These are phyloP conservation scores for Eonycteris spelaea DNA, from an alignment of 2,113 vertebrate species.

Conservation along the genomic window DNA sequence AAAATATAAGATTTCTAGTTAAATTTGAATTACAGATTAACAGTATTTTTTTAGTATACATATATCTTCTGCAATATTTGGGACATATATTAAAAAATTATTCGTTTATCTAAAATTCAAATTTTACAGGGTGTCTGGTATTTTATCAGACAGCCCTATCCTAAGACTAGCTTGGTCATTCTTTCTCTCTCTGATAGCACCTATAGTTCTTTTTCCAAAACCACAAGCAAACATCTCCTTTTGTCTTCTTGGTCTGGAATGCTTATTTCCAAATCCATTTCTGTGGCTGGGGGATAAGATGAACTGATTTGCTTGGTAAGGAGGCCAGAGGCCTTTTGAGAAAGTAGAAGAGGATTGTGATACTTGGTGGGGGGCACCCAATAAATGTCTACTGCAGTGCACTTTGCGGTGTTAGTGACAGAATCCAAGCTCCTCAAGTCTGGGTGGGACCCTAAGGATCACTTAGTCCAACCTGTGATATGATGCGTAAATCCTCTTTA, in stretches of 20 bases:
- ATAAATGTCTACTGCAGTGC: rapidly evolving
- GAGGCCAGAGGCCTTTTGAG: not conserved
- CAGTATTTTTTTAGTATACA: not conserved
- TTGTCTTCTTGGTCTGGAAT: not conserved
- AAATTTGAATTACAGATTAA: slow-evolving; percentile 45
- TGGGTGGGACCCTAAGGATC: not conserved
- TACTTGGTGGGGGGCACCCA: not conserved
- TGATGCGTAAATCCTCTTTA: not conserved
- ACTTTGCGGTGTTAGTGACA: not conserved
- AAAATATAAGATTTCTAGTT: not conserved
- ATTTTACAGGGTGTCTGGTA: not conserved
- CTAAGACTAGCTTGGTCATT: not conserved
- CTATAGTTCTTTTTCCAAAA: not conserved
- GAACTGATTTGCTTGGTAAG: not conserved
- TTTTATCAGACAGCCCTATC: not conserved
- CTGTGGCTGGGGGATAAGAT: not conserved
- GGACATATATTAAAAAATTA: not conserved
- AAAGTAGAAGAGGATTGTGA: not conserved
- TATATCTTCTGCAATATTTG: not conserved
- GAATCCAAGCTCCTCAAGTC: not conserved
- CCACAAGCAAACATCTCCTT: not conserved
- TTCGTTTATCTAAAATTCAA: not conserved
- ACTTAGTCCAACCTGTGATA: not conserved
- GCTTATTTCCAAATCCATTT: not conserved
- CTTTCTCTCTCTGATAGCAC: not conserved